phyloP scores from a whole-genome alignment of 2,797 vertebrate species.

The Thamnophis elegans region DNA sequence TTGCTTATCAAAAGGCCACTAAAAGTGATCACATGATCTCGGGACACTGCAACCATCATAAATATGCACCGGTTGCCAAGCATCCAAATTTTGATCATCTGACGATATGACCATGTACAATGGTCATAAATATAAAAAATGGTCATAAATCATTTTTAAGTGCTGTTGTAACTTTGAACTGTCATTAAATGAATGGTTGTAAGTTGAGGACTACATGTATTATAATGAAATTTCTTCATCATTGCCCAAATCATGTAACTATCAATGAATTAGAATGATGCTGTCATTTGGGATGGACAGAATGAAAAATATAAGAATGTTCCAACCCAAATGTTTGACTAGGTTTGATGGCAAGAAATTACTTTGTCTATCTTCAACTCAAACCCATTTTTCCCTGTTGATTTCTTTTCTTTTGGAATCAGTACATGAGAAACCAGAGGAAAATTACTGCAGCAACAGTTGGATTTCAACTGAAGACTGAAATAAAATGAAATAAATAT shows the following conservation, averaged over 20 bases:
- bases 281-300: background rate
- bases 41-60: background rate
- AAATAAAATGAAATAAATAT: background rate
- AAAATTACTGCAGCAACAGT: background rate
- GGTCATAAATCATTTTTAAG: background rate
- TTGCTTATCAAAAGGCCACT: background rate
- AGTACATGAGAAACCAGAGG: background rate
- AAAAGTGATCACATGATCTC: background rate
- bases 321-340: background rate
- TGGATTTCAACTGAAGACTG: background rate
- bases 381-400: background rate
- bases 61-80: background rate
- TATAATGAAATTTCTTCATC: background rate
- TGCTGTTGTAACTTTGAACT: background rate
- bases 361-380: background rate
- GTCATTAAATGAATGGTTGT: background rate
- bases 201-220: background rate
- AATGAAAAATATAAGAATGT: background rate
- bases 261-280: background rate
- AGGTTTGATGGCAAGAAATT: background rate
- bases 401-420: background rate
- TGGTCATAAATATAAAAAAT: background rate
- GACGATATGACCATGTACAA: background rate
- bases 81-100: background rate
- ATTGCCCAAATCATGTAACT: background rate